Evolutionary conservation across 2,888 invertebrate genomes (phyloP).

Genomic region (Napeogenes sylphis): DNA sequence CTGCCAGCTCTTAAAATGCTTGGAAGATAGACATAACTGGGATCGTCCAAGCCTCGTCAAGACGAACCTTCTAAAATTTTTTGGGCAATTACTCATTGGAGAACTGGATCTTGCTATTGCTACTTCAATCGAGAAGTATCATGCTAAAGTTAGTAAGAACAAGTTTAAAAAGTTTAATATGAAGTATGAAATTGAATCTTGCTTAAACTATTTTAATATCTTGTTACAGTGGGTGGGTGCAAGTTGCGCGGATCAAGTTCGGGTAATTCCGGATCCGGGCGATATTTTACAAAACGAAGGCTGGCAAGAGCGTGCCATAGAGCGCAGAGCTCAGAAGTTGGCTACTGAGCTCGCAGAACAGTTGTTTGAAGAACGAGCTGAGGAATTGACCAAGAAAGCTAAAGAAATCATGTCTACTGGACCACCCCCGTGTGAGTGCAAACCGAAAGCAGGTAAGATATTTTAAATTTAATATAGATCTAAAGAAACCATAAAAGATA

Average conservation of each 20-base stretch:
- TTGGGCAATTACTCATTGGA: conserved; percentile 52
- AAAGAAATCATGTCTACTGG: conserved; percentile 43
- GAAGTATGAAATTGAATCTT: conserved; percentile 3
- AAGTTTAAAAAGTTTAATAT: conserved; percentile 9
- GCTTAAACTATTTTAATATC: no score
- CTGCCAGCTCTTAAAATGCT: conserved; percentile 63
- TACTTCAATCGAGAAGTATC: conserved; percentile 65
- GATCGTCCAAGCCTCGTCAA: conserved; percentile 54
- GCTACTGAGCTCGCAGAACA: conserved; percentile 57
- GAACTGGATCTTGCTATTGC: conserved; percentile 69
- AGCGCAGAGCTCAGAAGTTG: conserved; percentile 52
- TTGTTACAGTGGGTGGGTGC: conserved; percentile 57
- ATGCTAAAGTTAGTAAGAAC: conserved; percentile 51
- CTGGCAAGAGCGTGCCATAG: conserved; percentile 52
- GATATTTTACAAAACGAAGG: conserved; percentile 37
- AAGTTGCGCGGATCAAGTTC: conserved; percentile 51
- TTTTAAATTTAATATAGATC: background rate
- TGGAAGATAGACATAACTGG: conserved; percentile 68
- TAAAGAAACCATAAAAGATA: no score
- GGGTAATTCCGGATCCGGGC: conserved; percentile 36
- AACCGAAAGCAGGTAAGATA: conserved; percentile 32
- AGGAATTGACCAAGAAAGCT: conserved; percentile 48
- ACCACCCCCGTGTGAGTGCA: conserved; percentile 54
- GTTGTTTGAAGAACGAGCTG: conserved; percentile 51
- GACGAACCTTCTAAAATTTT: conserved; percentile 53